Base-by-base conservation (phyloP, 2,888 invertebrate species). In the Agonopterix alstromeriana region DNA sequence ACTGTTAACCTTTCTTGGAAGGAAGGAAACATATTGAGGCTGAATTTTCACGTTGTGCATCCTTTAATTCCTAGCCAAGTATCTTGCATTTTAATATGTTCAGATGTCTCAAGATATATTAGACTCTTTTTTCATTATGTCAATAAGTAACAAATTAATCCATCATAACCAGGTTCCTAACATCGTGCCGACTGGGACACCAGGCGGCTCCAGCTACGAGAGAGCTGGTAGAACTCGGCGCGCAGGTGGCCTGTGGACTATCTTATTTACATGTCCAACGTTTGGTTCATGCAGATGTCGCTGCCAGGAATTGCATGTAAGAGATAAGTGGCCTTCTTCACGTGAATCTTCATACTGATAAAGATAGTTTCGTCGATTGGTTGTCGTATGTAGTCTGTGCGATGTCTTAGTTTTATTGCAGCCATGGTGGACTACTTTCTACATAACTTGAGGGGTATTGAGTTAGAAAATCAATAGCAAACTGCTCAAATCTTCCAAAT, bases 301-400 rank as follows among this genome's bases (percentile, higher is more conserved):
- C 98, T 8, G 92, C 96, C 40, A 93, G 98, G 70, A 98, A 97
- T 84, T 97, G 97, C 83, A 92, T 97, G 96, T 96, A 92, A 94
- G 95, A 92, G 48, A 2, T 43, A 27, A 27, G 27, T 27, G 27
- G 5, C 27, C 27, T 27, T 27, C 27, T 27, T 27, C 27, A 27
- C 27, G 3, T 27, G 27, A 5, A 27, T 27, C 5, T 27, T 27
- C 27, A 27, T 27, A 27, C 27, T 7, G 27, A 27, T n/a, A n/a
- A n/a, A n/a, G 7, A 27, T 27, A 0, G 5, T 27, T 27, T 7
- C 2, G 7, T 27, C 27, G 3, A 17, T 17, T 17, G 17, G 17
- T 17, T 27, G 27, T 27, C 2, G 14, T 14, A 2, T 17, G 17
- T 4, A 7, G 27, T 1, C 7, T 27, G 7, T 7, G 5, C 27